These are phyloP conservation scores for Eupleurogrammus muticus DNA, from an alignment of 2,797 vertebrate species.

Conservation along the genomic window DNA sequence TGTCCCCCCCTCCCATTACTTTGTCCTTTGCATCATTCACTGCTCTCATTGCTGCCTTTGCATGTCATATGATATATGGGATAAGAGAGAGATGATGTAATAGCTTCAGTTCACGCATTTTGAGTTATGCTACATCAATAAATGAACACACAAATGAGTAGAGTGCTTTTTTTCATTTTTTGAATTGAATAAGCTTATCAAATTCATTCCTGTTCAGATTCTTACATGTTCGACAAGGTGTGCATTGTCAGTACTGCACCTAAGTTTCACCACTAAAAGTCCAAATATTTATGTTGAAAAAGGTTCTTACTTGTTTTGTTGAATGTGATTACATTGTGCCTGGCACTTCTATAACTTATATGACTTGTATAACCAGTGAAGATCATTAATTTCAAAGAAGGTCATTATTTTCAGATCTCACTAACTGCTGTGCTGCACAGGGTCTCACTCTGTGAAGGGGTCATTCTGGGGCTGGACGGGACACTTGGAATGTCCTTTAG, in stretches of 20 bases:
- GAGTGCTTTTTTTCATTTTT: slow-evolving; percentile 5
- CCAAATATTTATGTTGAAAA: not conserved
- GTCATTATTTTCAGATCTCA: slow-evolving; percentile 6
- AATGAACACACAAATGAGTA: slow-evolving; percentile 28
- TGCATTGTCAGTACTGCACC: slow-evolving; percentile 4
- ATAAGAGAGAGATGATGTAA: slow-evolving; percentile 18
- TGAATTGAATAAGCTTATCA: slow-evolving; percentile 14
- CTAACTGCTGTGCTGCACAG: not conserved
- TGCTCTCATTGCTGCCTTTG: slow-evolving; percentile 19
- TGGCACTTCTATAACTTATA: no score
- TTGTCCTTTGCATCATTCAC: slow-evolving; percentile 3
- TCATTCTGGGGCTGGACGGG: slow-evolving; percentile 4
- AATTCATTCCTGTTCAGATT: slow-evolving; percentile 8
- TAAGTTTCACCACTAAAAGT: not conserved
- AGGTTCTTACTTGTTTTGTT: not conserved
- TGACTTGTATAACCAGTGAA: slow-evolving; percentile 15
- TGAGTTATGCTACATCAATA: slow-evolving; percentile 14
- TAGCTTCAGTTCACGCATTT: slow-evolving; percentile 17
- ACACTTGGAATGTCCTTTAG: slow-evolving; percentile 18
- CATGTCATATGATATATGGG: slow-evolving; percentile 11
- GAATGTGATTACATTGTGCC: not conserved
- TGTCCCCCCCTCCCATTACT: slow-evolving; percentile 8
- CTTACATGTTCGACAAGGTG: slow-evolving; percentile 9
- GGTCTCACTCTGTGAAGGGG: not conserved
- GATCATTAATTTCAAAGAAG: slow-evolving; percentile 9